These are phyloP conservation scores for Halesus radiatus DNA, from an alignment of 1,140 invertebrate species.

Conservation along the genomic window DNA sequence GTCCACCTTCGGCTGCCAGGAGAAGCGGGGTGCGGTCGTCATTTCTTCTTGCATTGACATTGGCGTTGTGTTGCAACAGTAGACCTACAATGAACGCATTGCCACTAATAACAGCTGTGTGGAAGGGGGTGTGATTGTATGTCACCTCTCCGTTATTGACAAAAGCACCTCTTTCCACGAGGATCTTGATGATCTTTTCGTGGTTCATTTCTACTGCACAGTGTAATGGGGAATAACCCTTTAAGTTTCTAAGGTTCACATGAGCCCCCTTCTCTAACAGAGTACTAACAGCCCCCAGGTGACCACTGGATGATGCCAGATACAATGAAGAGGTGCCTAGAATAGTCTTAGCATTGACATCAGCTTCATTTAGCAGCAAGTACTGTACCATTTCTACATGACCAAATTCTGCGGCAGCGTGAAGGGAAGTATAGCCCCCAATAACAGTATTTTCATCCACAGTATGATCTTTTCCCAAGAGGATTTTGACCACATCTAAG, in stretches of 20 bases:
- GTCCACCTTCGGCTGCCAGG: not conserved
- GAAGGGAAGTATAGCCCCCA: not conserved
- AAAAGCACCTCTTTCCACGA: not conserved
- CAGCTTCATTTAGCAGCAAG: not conserved
- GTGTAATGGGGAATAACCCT: not conserved
- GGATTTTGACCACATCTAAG: not conserved
- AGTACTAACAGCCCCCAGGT: not conserved
- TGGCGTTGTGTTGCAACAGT: not conserved
- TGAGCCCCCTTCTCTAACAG: not conserved
- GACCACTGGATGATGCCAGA: not conserved
- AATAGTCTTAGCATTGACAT: not conserved
- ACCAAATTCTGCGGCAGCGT: not conserved
- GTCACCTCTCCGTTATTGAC: not conserved
- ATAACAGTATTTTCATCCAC: not conserved
- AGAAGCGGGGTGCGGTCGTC: not conserved
- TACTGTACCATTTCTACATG: not conserved
- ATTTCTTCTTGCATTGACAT: not conserved
- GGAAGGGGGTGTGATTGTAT: not conserved
- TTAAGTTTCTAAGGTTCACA: not conserved
- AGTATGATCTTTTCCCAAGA: not conserved
- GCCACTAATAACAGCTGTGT: not conserved
- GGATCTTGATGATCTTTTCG: not conserved
- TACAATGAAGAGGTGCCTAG: not conserved
- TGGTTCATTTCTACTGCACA: not conserved
- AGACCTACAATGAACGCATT: not conserved